Conservation (phyloP, 2,113 vertebrate genomes). For the Lophochroa leadbeateri region DNA sequence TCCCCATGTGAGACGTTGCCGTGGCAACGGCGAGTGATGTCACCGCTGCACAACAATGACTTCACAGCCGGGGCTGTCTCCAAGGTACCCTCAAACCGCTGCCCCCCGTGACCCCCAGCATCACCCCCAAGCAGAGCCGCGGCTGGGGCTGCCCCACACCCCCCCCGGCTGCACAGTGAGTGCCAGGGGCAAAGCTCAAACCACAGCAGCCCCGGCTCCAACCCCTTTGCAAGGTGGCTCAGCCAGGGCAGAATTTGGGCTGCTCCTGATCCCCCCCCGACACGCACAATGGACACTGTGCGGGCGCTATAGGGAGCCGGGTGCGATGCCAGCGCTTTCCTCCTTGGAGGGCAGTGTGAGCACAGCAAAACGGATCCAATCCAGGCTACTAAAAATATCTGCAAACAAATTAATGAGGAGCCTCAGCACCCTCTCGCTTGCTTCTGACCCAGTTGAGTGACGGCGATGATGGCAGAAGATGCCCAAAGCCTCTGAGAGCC, state of each 20-base stretch:
- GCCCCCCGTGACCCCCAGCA: too few relatives aligned
- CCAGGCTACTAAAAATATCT: conserved; percentile 54
- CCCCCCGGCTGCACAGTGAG: too few relatives aligned
- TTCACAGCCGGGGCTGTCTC: too few relatives aligned
- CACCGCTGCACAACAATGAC: too few relatives aligned
- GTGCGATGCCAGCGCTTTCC: accelerated
- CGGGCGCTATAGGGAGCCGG: accelerated
- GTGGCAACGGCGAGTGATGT: too few relatives aligned
- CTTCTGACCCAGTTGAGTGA: conserved; percentile 24
- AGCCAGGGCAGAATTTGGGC: neutral
- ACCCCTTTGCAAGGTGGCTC: too few relatives aligned
- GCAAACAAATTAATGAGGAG: conserved; percentile 52
- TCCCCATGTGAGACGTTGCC: too few relatives aligned
- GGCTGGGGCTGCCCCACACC: too few relatives aligned
- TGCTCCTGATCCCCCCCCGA: neutral
- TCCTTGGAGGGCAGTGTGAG: neutral
- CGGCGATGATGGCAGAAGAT: neutral
- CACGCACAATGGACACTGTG: neutral
- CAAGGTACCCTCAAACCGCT: too few relatives aligned
- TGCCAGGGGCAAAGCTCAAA: too few relatives aligned
- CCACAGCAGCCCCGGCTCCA: too few relatives aligned
- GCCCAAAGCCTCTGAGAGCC: neutral
- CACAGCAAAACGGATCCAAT: neutral
- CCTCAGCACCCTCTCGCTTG: neutral
- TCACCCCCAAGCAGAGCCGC: too few relatives aligned